Conservation (phyloP, 2,888 invertebrate genomes). For the Tachina fera region DNA sequence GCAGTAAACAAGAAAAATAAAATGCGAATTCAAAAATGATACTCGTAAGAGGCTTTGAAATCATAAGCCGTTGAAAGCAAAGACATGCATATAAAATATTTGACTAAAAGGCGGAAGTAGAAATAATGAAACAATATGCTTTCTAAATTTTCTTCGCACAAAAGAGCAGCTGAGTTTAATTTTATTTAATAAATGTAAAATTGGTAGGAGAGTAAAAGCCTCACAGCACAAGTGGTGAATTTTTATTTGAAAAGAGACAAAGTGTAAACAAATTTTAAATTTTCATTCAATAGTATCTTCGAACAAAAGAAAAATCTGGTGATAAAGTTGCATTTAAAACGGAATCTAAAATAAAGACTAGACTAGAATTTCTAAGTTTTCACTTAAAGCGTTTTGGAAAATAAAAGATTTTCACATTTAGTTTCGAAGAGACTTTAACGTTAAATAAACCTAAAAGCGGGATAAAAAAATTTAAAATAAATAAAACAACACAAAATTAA, state of each 20-base stretch:
- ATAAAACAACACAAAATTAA: conserved; percentile 20
- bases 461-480: conserved; percentile 4
- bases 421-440: conserved; percentile 77
- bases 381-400: conserved; percentile 31
- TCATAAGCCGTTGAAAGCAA: conserved; percentile 7
- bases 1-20: background rate
- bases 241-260: background rate
- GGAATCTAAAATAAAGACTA: conserved; percentile 36
- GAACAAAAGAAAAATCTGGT: conserved; percentile 38
- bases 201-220: background rate
- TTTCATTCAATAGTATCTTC: conserved; percentile 60
- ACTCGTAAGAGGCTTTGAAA: conserved; percentile 52
- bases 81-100: conserved; percentile 7
- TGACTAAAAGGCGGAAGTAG: conserved; percentile 61
- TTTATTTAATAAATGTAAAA: background rate
- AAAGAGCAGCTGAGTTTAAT: background rate
- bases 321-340: conserved; percentile 31
- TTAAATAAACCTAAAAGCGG: conserved; percentile 73
- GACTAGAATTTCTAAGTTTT: conserved; percentile 69
- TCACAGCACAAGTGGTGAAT: background rate
- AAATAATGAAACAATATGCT: background rate
- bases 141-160: background rate
- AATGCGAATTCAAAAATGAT: conserved; percentile 19
- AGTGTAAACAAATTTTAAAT: conserved; percentile 26
- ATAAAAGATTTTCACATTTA: conserved; percentile 72